Base-by-base conservation (phyloP, 2,113 vertebrate species). In the Ophthalmolycus amberensis region DNA sequence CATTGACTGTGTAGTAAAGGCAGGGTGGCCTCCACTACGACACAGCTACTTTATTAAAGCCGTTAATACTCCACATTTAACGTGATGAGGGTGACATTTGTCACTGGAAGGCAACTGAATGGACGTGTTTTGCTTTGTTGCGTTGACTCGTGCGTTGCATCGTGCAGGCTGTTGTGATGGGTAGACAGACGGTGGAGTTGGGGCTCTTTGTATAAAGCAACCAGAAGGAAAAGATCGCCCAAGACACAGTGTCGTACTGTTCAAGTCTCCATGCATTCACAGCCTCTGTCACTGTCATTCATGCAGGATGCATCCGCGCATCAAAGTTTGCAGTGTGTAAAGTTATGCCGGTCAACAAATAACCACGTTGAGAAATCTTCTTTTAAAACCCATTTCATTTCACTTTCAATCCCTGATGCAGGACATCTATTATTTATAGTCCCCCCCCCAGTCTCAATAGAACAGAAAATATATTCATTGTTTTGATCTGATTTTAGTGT, bases 401-500 rank as follows among this genome's bases (percentile, higher is more conserved):
- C 9, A 59, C 12, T 65, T 74, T 46, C 3, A 48, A 5, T 75
- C n/a, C 58, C 65, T 15, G 14, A 37, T 46, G 1, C 11, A 3
- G 2, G 18, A 29, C 50, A 48, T 71, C 5, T 20, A 9, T 74
- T 85, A 77, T 81, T 83, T 25, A 60, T 72, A 25, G 12, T 5
- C 4, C 54, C 11, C 5, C 62, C 12, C 52, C 0, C 42, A 20
- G 52, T 52, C 14, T 80, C 40, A 72, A 77, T 76, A 80, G 1
- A 42, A 67, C 42, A 9, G 37, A 46, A 52, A 62, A 68, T 68
- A 54, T 81, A 72, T 81, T 81, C 56, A 68, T 81, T 48, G 29
- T 52, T 73, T 69, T 42, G 27, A 68, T 52, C 34, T 27, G 42
- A 34, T 54, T 77, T 40, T 18, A 3, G 32, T 16, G 15, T 60